A percentile compares a stretch with the other conserved stretches of the same genome.
These are phyloP conservation scores for Pangasianodon hypophthalmus DNA, from an alignment of 2,113 vertebrate genomes.

Conservation along the genomic window DNA sequence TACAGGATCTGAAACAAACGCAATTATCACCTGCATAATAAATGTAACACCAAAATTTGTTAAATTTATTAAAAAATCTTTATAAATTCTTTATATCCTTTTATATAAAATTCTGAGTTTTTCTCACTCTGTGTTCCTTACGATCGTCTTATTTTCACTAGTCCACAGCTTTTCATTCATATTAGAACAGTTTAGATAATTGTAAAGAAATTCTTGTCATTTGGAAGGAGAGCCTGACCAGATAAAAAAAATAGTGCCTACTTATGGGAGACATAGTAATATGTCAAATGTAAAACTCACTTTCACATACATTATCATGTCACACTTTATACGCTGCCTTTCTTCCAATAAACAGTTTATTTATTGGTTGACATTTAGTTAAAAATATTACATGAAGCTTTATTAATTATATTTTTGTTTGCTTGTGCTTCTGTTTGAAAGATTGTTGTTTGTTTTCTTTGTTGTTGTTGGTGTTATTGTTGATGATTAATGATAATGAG, in stretches of 20 bases:
- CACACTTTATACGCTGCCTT: neutral
- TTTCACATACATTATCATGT: neutral
- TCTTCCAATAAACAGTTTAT: neutral
- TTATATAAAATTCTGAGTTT: neutral
- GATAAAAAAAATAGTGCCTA: neutral
- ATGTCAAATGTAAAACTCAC: neutral
- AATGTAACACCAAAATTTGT: neutral
- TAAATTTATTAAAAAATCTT: neutral
- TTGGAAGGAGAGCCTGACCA: neutral
- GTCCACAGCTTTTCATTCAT: neutral
- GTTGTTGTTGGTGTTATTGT: neutral
- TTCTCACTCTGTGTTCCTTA: too few relatives aligned
- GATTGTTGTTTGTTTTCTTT: neutral
- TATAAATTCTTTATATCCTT: neutral
- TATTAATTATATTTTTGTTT: neutral
- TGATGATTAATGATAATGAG: neutral
- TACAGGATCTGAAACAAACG: neutral
- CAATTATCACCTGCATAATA: neutral
- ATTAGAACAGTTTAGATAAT: neutral
- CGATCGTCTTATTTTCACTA: neutral
- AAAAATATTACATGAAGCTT: neutral
- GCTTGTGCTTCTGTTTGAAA: neutral
- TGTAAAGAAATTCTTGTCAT: neutral
- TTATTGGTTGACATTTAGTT: neutral
- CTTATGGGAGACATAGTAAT: too few relatives aligned